phyloP scores from a whole-genome alignment of 2,113 vertebrate genomes.

The Podiceps cristatus region DNA sequence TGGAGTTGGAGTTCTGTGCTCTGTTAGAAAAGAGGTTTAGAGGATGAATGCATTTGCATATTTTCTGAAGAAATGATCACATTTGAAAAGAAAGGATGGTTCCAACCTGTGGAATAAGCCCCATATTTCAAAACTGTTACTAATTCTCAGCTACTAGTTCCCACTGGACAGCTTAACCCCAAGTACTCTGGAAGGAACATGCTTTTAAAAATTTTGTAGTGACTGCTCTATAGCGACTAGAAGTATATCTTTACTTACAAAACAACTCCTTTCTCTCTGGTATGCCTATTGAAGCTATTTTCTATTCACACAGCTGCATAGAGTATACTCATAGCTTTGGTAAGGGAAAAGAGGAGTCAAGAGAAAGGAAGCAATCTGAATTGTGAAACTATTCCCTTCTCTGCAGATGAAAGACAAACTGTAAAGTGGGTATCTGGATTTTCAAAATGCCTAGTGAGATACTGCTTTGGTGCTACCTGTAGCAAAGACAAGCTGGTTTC shows the following conservation, averaged over 20 bases:
- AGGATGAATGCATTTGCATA: constrained; percentile 59
- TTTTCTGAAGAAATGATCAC: constrained; percentile 47
- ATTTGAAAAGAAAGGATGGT: constrained; percentile 10
- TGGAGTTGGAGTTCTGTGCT: constrained; percentile 48
- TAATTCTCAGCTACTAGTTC: not conserved
- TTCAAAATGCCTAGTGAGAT: not conserved
- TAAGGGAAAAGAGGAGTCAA: not conserved
- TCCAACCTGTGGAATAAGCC: not conserved
- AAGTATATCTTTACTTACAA: not conserved
- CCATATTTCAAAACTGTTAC: not conserved
- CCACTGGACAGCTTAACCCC: not conserved
- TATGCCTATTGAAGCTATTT: not conserved
- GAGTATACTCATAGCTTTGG: not conserved
- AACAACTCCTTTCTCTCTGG: not conserved
- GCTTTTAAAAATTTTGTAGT: not conserved
- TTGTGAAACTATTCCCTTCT: not conserved
- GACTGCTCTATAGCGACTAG: not conserved
- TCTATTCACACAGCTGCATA: not conserved
- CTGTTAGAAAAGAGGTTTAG: constrained; percentile 40
- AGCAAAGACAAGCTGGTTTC: not conserved
- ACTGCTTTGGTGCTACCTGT: not conserved
- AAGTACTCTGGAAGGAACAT: not conserved
- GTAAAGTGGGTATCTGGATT: not conserved
- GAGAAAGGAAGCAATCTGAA: not conserved
- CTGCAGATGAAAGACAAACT: not conserved